Percentiles rank a stretch among this genome's conserved stretches.
phyloP scores from a whole-genome alignment of 2,113 vertebrate species.

The Melanostigma gelatinosum region DNA sequence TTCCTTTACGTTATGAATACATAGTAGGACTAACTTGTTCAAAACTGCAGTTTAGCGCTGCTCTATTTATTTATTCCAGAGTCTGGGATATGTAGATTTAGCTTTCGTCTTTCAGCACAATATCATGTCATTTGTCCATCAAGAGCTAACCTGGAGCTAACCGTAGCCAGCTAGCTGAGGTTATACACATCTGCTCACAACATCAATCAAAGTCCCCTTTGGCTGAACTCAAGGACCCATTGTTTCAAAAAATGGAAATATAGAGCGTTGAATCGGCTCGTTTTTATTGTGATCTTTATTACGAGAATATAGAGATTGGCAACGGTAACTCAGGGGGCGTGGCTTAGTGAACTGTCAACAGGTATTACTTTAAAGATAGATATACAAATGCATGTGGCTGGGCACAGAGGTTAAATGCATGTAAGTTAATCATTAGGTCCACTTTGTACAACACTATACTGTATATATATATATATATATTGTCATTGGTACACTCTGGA shows the following conservation, averaged over 20 bases:
- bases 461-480: neutral
- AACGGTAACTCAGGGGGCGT: neutral
- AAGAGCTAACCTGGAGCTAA: neutral
- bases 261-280: neutral
- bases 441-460: conserved; percentile 1
- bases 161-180: too few species aligned
- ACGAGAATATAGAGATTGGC: neutral
- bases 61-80: neutral
- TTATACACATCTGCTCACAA: neutral
- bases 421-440: neutral
- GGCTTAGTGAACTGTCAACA: neutral
- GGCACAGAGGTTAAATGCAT: neutral
- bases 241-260: too few species aligned
- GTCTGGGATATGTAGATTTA: neutral
- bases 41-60: too few species aligned
- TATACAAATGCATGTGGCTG: neutral
- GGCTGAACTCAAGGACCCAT: too few species aligned
- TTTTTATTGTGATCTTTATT: neutral
- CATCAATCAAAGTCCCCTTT: too few species aligned
- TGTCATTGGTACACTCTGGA: conserved; percentile 24
- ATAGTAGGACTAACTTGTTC: too few species aligned
- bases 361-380: neutral
- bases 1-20: neutral
- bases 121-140: neutral
- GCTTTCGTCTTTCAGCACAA: neutral